Evolutionary conservation across 2,113 vertebrate species (phyloP), one percentile per base, ranked within the genome.

Genomic region (Xerus inauris): DNA sequence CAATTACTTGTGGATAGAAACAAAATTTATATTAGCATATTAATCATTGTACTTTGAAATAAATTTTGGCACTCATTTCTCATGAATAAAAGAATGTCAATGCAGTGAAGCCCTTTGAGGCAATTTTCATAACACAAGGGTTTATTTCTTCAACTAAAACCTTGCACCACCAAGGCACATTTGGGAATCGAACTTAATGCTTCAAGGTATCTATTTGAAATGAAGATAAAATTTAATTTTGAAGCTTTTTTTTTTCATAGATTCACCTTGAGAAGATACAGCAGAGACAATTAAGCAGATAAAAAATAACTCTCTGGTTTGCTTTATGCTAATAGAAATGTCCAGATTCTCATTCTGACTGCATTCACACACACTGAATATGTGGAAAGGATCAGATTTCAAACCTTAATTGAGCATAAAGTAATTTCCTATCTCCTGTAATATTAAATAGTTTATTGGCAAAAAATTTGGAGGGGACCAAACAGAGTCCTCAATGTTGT

Each of bases 41-140:
- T 98, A 97, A 97, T 98, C 96, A 97, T 97, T 97, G 97, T 94
- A 97, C 94, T 98, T 98, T 98, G 97, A 98, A 98, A 98, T 98
- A 96, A 94, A 82, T 96, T 89, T n/a, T 40, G 97, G 90, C 87
- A 94, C 40, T 97, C 85, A 97, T 98, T 97, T 97, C 77, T 96
- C 49, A 96, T 96, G 94, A 97, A 98, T 97, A 97, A 95, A 98
- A 96, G 94, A 97, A 97, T 96, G 87, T 32, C 86, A 84, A 93
- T 84, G 17, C 94, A 97, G 96, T 95, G 0, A 97, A 97, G 97
- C 94, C 86, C 54, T 97, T 91, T 80, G 76, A 95, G 65, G 72
- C 84, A 94, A 97, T 97, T 98, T 98, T 97, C 89, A 96, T 91
- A 87, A 96, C 45, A 22, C 24, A 65, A 71, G 14, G 13, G 40